Evolutionary conservation across 2,113 vertebrate genomes (phyloP).

Genomic region (Microtus richardsoni): DNA sequence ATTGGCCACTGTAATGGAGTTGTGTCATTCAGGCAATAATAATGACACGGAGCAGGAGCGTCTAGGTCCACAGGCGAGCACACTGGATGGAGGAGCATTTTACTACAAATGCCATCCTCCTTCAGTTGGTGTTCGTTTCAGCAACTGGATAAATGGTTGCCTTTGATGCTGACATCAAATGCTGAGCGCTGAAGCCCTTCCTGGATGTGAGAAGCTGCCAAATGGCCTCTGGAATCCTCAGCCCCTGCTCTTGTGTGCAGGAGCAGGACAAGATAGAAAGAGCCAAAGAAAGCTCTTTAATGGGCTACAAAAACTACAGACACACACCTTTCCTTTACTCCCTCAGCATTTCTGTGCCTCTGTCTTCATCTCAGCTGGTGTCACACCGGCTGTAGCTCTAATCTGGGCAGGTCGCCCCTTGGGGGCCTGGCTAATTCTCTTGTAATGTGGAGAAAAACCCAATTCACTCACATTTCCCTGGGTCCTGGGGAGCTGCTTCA

Average conservation of each 20-base stretch:
- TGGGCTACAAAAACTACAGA: not conserved
- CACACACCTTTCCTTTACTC: not conserved
- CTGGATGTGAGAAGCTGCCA: not conserved
- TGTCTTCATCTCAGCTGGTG: conserved; percentile 55
- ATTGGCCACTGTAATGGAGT: not conserved
- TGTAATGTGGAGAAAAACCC: conserved; percentile 54
- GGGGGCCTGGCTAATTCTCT: conserved; percentile 47
- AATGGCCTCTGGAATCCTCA: not conserved
- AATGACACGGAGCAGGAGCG: not conserved
- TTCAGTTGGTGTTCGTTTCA: not conserved
- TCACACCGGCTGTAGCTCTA: conserved; percentile 1
- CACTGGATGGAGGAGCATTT: not conserved
- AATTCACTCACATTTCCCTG: conserved; percentile 38
- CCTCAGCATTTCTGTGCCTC: conserved; percentile 51
- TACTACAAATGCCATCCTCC: not conserved
- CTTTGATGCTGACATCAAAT: conserved; percentile 43
- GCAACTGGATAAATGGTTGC: not conserved
- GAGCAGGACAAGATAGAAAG: not conserved
- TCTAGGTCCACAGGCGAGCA: not conserved
- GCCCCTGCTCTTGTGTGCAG: not conserved
- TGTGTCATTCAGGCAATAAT: not conserved
- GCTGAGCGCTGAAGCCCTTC: conserved; percentile 9
- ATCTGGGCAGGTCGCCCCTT: conserved; percentile 54
- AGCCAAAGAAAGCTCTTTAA: conserved; percentile 1
- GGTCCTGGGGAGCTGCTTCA: conserved; percentile 34